Evolutionary conservation across 2,797 vertebrate species (phyloP).

Genomic region (Eospalax fontanierii): DNA sequence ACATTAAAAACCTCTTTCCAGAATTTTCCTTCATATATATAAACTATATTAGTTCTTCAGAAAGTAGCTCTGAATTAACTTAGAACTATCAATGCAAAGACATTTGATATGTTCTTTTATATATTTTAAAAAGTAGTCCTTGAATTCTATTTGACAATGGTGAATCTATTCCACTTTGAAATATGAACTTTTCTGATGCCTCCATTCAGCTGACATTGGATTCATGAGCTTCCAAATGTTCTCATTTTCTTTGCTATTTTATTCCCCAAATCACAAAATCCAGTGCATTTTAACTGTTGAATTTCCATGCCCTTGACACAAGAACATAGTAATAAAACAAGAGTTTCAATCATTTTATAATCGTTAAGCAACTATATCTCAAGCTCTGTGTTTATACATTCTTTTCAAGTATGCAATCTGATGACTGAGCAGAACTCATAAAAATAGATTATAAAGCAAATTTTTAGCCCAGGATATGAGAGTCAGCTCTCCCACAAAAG

Average conservation of each 20-base stretch:
- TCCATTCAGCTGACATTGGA: neutral
- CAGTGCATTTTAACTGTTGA: neutral
- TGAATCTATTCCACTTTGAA: neutral
- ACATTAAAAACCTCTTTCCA: neutral
- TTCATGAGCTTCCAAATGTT: neutral
- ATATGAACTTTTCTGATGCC: neutral
- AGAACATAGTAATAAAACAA: neutral
- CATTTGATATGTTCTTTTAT: neutral
- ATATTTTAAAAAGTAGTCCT: neutral
- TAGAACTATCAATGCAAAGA: neutral
- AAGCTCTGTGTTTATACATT: neutral
- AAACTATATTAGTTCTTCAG: neutral
- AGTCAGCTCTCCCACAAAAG: neutral
- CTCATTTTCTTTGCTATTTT: neutral
- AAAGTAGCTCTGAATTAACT: neutral
- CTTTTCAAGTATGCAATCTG: neutral
- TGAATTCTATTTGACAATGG: neutral
- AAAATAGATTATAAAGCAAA: constrained; percentile 20
- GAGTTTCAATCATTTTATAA: constrained; percentile 12
- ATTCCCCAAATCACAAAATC: constrained; percentile 27
- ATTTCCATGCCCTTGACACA: neutral
- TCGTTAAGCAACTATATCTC: neutral
- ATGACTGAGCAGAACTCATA: neutral
- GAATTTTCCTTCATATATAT: neutral
- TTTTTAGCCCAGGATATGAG: neutral